Conservation (phyloP, 2,113 vertebrate species). For the Ciconia boyciana region DNA sequence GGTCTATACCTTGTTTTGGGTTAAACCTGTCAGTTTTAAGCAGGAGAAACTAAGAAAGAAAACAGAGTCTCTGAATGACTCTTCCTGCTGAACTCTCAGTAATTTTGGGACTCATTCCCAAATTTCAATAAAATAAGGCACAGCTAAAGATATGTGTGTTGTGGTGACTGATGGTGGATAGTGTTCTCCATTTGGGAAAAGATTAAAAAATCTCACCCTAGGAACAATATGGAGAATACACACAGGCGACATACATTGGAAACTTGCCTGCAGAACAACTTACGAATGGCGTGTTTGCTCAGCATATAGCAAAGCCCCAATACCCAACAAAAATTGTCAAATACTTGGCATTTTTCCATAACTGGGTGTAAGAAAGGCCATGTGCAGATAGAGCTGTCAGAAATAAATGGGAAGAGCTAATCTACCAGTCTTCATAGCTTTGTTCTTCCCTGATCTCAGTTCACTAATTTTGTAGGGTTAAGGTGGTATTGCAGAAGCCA, state of each 20-base stretch:
- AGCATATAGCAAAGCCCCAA: neutral
- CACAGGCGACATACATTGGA: accelerated
- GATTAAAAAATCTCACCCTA: neutral
- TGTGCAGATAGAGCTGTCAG: neutral
- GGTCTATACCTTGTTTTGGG: neutral
- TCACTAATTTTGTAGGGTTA: neutral
- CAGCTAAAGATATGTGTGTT: neutral
- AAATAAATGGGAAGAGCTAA: neutral
- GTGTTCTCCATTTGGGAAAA: neutral
- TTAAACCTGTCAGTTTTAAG: neutral
- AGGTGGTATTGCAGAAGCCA: neutral
- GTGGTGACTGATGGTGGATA: neutral
- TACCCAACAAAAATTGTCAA: neutral
- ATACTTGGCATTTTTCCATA: neutral
- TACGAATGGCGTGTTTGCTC: neutral
- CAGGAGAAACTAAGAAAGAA: neutral
- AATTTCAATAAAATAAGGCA: neutral
- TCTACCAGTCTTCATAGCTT: neutral
- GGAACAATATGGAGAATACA: neutral
- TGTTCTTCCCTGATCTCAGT: neutral
- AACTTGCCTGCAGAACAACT: neutral
- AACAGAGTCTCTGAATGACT: neutral
- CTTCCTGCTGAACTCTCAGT: neutral
- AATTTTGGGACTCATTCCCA: neutral
- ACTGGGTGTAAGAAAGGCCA: neutral